phyloP scores from a whole-genome alignment of 1,140 invertebrate genomes.

The Aphelinus certus region DNA sequence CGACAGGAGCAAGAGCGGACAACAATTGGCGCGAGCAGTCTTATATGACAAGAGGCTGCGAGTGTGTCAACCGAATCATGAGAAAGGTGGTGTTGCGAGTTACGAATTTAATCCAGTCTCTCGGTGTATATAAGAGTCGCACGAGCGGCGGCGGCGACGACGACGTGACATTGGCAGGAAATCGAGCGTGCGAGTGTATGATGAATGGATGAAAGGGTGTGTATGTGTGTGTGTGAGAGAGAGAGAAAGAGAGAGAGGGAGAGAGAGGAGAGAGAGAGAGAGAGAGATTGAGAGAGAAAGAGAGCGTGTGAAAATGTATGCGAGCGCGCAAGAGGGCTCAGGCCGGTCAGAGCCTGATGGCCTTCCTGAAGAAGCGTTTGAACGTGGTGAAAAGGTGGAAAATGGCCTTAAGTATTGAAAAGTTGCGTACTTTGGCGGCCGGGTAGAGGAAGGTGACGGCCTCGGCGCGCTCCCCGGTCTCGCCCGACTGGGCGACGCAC shows the following conservation, averaged over 20 bases:
- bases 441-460: slow-evolving; percentile 82
- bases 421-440: slow-evolving; percentile 65
- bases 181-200: neutral
- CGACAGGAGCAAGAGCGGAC: slow-evolving; percentile 22
- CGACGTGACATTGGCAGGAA: neutral
- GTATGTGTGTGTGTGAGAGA: neutral
- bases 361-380: slow-evolving; percentile 37
- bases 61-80: too few relatives aligned
- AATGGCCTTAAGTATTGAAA: slow-evolving; percentile 38
- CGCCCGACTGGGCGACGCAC: slow-evolving; percentile 79
- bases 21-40: neutral
- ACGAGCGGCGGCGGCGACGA: too few relatives aligned
- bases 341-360: slow-evolving; percentile 29
- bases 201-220: neutral
- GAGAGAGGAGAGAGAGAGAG: neutral
- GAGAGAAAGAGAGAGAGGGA: neutral
- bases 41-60: too few relatives aligned
- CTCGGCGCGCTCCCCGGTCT: slow-evolving; percentile 65
- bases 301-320: neutral
- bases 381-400: slow-evolving; percentile 31
- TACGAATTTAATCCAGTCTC: too few relatives aligned
- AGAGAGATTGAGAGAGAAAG: neutral
- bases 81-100: too few relatives aligned
- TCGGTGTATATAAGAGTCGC: too few relatives aligned
- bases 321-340: neutral